A percentile compares a stretch with the other conserved stretches of the same genome.
Evolutionary conservation across 2,888 invertebrate species (phyloP).

Genomic region (Eristalis pertinax): DNA sequence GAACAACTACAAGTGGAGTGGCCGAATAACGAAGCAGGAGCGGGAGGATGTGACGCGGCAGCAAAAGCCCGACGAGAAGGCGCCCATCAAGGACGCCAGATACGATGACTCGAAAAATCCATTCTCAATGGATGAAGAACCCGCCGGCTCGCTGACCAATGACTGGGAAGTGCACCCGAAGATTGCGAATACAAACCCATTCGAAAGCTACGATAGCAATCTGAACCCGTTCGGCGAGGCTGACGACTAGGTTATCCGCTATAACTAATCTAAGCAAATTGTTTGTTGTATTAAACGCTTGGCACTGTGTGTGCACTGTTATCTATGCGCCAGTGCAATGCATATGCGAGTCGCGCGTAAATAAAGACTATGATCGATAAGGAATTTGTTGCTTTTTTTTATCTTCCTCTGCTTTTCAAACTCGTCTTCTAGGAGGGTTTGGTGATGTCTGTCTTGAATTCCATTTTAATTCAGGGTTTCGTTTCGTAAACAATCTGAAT

Average conservation of each 20-base stretch:
- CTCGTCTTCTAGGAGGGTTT: too few relatives aligned
- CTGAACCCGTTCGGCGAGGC: slow-evolving; percentile 86
- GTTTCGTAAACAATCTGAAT: too few relatives aligned
- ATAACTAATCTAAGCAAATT: slow-evolving; percentile 9
- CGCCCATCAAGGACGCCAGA: background rate
- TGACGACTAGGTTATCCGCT: slow-evolving; percentile 12
- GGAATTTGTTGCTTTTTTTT: background rate
- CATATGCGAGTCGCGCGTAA: background rate
- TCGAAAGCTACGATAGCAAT: slow-evolving; percentile 88
- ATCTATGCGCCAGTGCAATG: background rate
- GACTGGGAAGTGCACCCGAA: background rate
- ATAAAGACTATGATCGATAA: slow-evolving; percentile 21
- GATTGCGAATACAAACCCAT: slow-evolving; percentile 81
- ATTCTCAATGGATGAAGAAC: slow-evolving; percentile 5
- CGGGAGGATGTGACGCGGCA: slow-evolving; percentile 19
- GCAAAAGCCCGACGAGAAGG: slow-evolving; percentile 6
- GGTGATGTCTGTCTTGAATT: too few relatives aligned
- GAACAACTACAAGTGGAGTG: slow-evolving; percentile 61
- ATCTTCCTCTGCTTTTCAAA: too few relatives aligned
- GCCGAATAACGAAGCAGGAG: slow-evolving; percentile 44
- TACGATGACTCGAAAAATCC: slow-evolving; percentile 57
- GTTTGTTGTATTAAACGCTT: slow-evolving; percentile 24
- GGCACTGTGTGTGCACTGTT: slow-evolving; percentile 1
- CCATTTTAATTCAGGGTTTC: too few relatives aligned
- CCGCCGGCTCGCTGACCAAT: background rate